Conservation (phyloP, 2,113 vertebrate species). For the Progne subis region DNA sequence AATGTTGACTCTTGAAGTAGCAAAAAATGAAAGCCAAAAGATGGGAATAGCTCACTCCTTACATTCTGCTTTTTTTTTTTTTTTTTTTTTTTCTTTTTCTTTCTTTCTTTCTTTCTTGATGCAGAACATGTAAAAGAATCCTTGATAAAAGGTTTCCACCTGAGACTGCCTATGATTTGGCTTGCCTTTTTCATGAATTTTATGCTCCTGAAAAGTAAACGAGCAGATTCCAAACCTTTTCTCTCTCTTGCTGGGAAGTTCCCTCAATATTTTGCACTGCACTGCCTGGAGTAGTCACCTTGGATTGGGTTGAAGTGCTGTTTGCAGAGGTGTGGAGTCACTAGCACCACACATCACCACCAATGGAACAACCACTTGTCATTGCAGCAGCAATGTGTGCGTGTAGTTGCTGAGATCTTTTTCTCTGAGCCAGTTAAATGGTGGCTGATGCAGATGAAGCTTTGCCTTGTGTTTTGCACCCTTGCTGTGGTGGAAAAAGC, state of each 20-base stretch:
- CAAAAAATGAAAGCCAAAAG: neutral
- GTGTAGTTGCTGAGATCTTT: neutral
- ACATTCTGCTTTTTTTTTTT: rapidly evolving
- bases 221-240: neutral
- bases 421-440: neutral
- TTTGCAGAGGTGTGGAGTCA: neutral
- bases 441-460: neutral
- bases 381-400: neutral
- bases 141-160: neutral
- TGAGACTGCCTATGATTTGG: neutral
- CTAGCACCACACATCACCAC: neutral
- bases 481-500: neutral
- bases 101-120: neutral
- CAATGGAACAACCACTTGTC: neutral
- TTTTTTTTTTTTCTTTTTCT: no score
- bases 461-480: neutral
- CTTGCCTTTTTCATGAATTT: neutral
- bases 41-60: neutral
- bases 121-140: neutral
- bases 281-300: neutral
- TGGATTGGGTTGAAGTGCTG: neutral
- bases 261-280: neutral
- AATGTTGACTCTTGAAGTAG: neutral
- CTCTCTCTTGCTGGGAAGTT: neutral
- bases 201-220: neutral